These are phyloP conservation scores for Typhlichthys subterraneus DNA, from an alignment of 2,797 vertebrate genomes.

Conservation along the genomic window DNA sequence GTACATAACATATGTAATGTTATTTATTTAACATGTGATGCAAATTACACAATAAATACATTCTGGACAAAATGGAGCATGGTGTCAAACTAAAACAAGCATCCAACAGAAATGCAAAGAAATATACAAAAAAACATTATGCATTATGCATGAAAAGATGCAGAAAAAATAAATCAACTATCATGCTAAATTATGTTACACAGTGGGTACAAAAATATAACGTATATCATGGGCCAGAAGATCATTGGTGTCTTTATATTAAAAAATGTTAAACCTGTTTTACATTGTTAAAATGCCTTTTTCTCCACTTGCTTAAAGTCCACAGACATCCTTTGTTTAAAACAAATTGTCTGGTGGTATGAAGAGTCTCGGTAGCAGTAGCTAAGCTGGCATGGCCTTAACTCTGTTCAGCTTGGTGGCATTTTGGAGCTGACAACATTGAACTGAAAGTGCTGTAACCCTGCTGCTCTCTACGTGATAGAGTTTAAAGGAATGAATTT, in stretches of 20 bases:
- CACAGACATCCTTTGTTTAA: constrained; percentile 64
- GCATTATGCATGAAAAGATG: constrained; percentile 15
- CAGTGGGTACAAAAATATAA: constrained; percentile 52
- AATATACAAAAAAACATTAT: constrained; percentile 16
- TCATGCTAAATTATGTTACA: constrained; percentile 21
- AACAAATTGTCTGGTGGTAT: constrained; percentile 72
- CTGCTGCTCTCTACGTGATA: constrained; percentile 39
- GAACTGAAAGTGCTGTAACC: constrained; percentile 39
- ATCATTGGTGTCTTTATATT: constrained; percentile 65
- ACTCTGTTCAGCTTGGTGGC: constrained; percentile 57
- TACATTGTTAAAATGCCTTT: constrained; percentile 60
- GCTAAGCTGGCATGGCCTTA: constrained; percentile 35
- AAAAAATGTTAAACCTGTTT: constrained; percentile 76
- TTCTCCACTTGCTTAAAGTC: constrained; percentile 39
- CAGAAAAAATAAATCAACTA: constrained; percentile 42
- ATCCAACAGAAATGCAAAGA: constrained; percentile 16
- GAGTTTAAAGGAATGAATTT: constrained; percentile 12
- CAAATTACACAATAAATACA: constrained; percentile 8
- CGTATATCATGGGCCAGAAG: constrained; percentile 50
- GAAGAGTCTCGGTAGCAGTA: constrained; percentile 13
- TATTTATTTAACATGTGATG: not conserved
- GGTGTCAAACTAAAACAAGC: constrained; percentile 19
- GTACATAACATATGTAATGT: not conserved
- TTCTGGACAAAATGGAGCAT: constrained; percentile 9
- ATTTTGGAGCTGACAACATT: constrained; percentile 70